Conservation (phyloP, 2,888 invertebrate species). For the Sphaeridia pumilis region DNA sequence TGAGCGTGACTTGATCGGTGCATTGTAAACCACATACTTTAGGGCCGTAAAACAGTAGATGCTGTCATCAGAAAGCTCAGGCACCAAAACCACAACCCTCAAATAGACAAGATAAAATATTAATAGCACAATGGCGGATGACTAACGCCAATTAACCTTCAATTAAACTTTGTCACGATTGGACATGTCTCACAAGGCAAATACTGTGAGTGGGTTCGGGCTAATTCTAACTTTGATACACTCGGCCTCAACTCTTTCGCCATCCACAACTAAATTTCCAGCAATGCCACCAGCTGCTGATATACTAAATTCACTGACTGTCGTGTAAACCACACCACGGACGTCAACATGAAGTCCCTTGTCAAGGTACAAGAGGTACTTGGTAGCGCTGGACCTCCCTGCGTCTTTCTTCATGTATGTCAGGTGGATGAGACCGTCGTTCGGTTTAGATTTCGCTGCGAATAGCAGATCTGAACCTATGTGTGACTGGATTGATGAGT, state of each 20-base stretch:
- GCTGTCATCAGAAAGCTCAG: no score
- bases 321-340: constrained; percentile 57
- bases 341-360: constrained; percentile 57
- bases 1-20: no score
- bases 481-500: constrained; percentile 79
- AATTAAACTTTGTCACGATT: no score
- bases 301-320: constrained; percentile 82
- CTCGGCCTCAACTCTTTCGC: constrained; percentile 48
- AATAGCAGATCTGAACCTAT: constrained; percentile 73
- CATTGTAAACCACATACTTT: no score
- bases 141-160: no score
- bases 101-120: no score
- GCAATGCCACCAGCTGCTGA: constrained; percentile 51
- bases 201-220: constrained; percentile 27
- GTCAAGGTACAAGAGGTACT: constrained; percentile 31
- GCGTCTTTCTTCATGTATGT: constrained; percentile 49
- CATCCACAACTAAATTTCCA: constrained; percentile 83
- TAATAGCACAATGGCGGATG: no score
- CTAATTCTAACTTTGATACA: constrained; percentile 21
- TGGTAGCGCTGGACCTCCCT: constrained; percentile 24
- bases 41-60: no score
- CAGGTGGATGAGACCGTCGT: constrained; percentile 87
- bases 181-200: no score
- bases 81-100: no score
- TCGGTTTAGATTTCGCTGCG: constrained; percentile 72